These are phyloP conservation scores for Dreissena rostriformis DNA, from an alignment of 1,140 invertebrate genomes.

Conservation along the genomic window DNA sequence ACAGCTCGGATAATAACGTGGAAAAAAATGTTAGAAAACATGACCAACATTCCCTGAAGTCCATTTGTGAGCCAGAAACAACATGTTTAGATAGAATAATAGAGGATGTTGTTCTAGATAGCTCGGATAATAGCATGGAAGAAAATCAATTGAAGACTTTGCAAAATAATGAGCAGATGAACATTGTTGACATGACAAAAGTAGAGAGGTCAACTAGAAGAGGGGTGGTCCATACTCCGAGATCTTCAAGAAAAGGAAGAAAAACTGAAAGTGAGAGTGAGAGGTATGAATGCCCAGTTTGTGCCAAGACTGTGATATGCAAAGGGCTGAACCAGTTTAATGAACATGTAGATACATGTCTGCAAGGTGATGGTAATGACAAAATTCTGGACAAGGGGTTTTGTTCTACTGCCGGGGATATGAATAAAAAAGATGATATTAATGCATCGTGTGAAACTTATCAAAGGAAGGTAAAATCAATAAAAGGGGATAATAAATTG, in stretches of 20 bases:
- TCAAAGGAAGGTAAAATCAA: background rate
- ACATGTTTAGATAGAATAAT: too few relatives aligned
- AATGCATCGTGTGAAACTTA: background rate
- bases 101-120: too few relatives aligned
- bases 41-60: too few relatives aligned
- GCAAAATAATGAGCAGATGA: too few relatives aligned
- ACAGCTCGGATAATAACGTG: too few relatives aligned
- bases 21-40: constrained; percentile 18
- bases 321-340: constrained; percentile 61
- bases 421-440: background rate
- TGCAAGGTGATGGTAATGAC: constrained; percentile 15
- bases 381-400: background rate
- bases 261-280: background rate
- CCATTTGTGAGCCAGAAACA: too few relatives aligned
- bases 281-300: constrained; percentile 63
- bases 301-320: constrained; percentile 49
- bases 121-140: too few relatives aligned
- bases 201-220: constrained; percentile 23
- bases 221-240: constrained; percentile 27
- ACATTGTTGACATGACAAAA: too few relatives aligned
- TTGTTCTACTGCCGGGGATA: background rate
- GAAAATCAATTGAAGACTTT: too few relatives aligned
- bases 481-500: too few relatives aligned
- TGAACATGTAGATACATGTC: constrained; percentile 69
- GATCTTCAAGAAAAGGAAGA: background rate